A percentile compares a stretch with the other conserved stretches of the same genome.
phyloP scores from a whole-genome alignment of 1,140 invertebrate genomes.

The Monomorium pharaonis region DNA sequence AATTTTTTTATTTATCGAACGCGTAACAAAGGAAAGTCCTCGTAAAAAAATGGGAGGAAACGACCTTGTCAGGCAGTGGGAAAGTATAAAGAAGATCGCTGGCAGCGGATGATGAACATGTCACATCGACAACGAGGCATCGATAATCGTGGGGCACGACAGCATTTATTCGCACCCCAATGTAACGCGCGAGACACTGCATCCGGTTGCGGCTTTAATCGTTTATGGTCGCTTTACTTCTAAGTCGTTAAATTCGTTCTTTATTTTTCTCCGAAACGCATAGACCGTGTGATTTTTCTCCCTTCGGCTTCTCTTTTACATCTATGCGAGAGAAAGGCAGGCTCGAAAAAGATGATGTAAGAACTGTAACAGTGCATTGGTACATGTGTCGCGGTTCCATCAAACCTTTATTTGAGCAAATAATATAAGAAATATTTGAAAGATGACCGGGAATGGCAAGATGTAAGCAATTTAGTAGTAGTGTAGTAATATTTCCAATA shows the following conservation, averaged over 20 bases:
- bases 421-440: background rate
- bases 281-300: slow-evolving; percentile 44
- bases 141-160: slow-evolving; percentile 63
- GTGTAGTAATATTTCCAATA: background rate
- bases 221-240: slow-evolving; percentile 76
- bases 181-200: slow-evolving; percentile 46
- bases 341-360: background rate
- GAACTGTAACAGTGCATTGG: background rate
- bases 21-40: background rate
- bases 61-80: background rate
- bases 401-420: background rate
- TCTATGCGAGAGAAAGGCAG: background rate
- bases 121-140: slow-evolving; percentile 64
- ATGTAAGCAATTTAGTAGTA: background rate
- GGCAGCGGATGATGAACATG: slow-evolving; percentile 72
- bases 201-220: slow-evolving; percentile 56
- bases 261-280: slow-evolving; percentile 45
- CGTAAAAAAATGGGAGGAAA: background rate
- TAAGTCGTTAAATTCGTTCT: slow-evolving; percentile 73
- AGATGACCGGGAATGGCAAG: background rate
- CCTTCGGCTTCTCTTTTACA: background rate
- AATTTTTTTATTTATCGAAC: background rate
- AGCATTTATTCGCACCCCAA: slow-evolving; percentile 69
- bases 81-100: background rate
- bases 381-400: background rate